phyloP scores from a whole-genome alignment of 2,797 vertebrate species.

The Anisognathus igniventris region DNA sequence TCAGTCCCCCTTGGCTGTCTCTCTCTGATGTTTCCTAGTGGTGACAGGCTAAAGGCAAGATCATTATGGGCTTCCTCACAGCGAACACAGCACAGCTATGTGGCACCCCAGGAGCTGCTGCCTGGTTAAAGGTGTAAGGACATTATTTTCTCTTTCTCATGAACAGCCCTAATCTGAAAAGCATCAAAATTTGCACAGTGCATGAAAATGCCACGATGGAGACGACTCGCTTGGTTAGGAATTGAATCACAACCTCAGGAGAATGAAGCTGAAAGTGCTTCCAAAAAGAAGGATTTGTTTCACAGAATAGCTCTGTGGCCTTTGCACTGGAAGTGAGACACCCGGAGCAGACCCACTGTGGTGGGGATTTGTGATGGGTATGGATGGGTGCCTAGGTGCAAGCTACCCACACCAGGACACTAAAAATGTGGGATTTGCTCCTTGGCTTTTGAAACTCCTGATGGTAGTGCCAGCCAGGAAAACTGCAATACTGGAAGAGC shows the following conservation, averaged over 20 bases:
- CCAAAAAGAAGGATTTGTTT: background rate
- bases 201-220: background rate
- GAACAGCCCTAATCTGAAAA: slow-evolving; percentile 7
- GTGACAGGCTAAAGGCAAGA: slow-evolving; percentile 66
- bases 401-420: background rate
- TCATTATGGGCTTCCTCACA: slow-evolving; percentile 69
- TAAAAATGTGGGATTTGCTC: background rate
- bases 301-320: background rate
- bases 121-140: slow-evolving; percentile 37
- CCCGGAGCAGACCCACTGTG: background rate
- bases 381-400: rapidly evolving
- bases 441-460: background rate
- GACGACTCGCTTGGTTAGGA: background rate
- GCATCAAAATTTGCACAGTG: background rate
- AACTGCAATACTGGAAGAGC: background rate
- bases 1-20: slow-evolving; percentile 59
- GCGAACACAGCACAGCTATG: slow-evolving; percentile 53
- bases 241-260: background rate
- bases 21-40: slow-evolving; percentile 63
- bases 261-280: background rate
- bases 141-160: slow-evolving; percentile 7
- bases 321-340: background rate
- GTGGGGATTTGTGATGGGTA: background rate
- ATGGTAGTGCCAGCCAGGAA: background rate
- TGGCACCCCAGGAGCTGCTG: slow-evolving; percentile 63